Percentiles rank a stretch among this genome's conserved stretches.
Evolutionary conservation across 30 jellyfish, hydroid and myxozoan genomes (phyloP).

Genomic region (Aurelia aurita): DNA sequence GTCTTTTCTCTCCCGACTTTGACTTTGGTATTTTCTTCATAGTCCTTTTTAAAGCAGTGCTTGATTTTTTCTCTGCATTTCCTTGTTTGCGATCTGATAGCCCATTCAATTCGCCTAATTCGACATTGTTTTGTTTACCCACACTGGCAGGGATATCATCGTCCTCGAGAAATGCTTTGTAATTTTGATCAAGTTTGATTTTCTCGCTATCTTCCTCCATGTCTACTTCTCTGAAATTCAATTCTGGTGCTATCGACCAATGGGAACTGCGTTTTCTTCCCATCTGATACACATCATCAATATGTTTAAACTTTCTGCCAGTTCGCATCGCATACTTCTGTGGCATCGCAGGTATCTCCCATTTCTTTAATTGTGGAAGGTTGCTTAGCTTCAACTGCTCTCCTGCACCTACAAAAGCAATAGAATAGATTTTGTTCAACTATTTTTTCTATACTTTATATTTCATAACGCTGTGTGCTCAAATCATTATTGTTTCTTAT

Average conservation of each 20-base stretch:
- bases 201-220: slow-evolving; percentile 95
- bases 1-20: not conserved
- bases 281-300: slow-evolving; percentile 42
- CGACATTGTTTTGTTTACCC: slow-evolving; percentile 9
- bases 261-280: slow-evolving; percentile 84
- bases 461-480: no score
- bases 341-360: slow-evolving; percentile 88
- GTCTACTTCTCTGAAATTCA: slow-evolving; percentile 80
- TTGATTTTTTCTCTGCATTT: slow-evolving; percentile 11
- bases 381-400: slow-evolving; percentile 74
- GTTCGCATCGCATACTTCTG: slow-evolving; percentile 77
- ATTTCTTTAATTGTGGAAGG: slow-evolving; percentile 85
- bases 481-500: no score
- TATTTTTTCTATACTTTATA: no score
- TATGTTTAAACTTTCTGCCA: slow-evolving; percentile 91
- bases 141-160: slow-evolving; percentile 51
- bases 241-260: slow-evolving; percentile 93
- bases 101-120: not conserved
- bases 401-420: not conserved
- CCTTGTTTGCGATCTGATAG: not conserved
- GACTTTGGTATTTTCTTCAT: not conserved
- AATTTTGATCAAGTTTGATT: slow-evolving; percentile 87
- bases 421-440: not conserved
- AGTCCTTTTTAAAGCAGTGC: not conserved
- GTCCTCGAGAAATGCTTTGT: slow-evolving; percentile 82